Evolutionary conservation across 37 sponge, comb jelly and placozoan species (phyloP), one percentile per base, ranked within the genome.

Genomic region (Hormiphora californensis): DNA sequence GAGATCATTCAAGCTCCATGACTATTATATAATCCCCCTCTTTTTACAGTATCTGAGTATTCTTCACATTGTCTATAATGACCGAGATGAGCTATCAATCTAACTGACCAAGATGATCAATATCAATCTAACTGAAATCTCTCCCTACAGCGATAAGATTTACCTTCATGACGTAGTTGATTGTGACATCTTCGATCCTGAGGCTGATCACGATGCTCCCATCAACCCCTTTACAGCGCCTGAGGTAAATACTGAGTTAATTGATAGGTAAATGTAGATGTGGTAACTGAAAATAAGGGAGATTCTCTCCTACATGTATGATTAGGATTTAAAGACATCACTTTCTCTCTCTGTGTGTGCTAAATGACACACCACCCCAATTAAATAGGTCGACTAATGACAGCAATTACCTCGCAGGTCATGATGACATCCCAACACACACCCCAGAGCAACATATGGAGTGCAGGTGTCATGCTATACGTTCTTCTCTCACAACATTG

Each of bases 181-280:
- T 12, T 57, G 61, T 57, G 61, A 57, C 27, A 57, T 57, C n/a
- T 57, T 28, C n/a, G 30, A 57, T 57, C 61, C 61, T 21, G 61
- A 57, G 4, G 61, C 61, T 57, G 61, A 57, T 15, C 61, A 57
- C 61, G 61, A 57, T 12, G 61, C 61, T 15, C 61, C 61, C n/a
- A 57, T 57, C 61, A 57, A 57, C 61, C 61, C 61, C n/a, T 57
- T 57, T 12, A 57, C 61, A 5, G 61, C 61, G 4, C 61, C 61
- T 57, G 61, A 57, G 61, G 61, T 57, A 57, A 57, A 21, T 57
- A 15, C n/a, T n/a, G n/a, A n/a, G n/a, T n/a, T n/a, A n/a, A 57
- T 4, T 57, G 27, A 57, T 57, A 28, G 27, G n/a, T 49, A 49
- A 49, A 49, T 49, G n/a, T n/a, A n/a, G n/a, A n/a, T n/a, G n/a